These are phyloP conservation scores for Lophochroa leadbeateri DNA, from an alignment of 2,113 vertebrate species.

Conservation along the genomic window DNA sequence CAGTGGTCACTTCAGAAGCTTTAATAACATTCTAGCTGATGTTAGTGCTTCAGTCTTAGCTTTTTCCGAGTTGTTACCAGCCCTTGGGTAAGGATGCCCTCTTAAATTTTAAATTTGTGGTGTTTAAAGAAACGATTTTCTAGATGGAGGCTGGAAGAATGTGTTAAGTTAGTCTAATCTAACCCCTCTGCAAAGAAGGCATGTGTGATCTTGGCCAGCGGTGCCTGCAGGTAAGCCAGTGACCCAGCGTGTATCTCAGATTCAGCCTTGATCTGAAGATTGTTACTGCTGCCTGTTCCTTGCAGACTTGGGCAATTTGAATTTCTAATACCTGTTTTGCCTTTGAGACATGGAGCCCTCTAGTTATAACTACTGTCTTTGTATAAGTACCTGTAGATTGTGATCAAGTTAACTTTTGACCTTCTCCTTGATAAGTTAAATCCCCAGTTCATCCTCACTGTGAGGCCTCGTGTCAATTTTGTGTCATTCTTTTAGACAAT, in stretches of 20 bases:
- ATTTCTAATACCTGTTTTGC: neutral
- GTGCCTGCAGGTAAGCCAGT: neutral
- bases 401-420: slow-evolving; percentile 46
- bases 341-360: neutral
- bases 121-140: neutral
- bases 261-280: slow-evolving; percentile 4
- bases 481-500: neutral
- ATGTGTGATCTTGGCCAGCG: neutral
- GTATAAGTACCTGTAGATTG: slow-evolving; percentile 18
- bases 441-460: neutral
- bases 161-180: neutral
- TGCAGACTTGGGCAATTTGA: neutral
- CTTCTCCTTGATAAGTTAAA: slow-evolving; percentile 34
- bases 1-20: neutral
- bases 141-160: neutral
- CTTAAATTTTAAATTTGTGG: neutral
- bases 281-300: neutral
- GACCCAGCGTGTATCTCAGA: neutral
- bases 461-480: neutral
- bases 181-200: neutral
- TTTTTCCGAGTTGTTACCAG: neutral
- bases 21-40: neutral
- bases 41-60: neutral
- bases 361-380: neutral
- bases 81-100: neutral